These are phyloP conservation scores for Colletes gigas DNA, from an alignment of 1,140 invertebrate species.

Conservation along the genomic window DNA sequence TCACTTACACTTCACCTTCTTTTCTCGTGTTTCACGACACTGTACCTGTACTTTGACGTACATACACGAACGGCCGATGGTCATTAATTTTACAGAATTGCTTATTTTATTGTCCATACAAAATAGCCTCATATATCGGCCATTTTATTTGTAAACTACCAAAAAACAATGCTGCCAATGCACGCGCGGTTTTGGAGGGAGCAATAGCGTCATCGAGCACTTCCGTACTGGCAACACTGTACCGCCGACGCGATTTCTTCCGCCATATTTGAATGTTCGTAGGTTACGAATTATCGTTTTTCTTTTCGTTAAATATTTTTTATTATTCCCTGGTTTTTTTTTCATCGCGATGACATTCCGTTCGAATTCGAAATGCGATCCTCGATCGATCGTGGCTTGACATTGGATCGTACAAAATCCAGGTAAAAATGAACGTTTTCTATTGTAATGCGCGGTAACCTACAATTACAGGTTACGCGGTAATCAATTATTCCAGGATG, in stretches of 20 bases:
- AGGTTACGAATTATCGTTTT: slow-evolving; percentile 24
- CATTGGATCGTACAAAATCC: background rate
- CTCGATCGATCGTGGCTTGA: background rate
- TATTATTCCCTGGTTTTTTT: background rate
- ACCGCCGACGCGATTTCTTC: slow-evolving; percentile 56
- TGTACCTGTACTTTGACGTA: slow-evolving; percentile 51
- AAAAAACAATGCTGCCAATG: slow-evolving; percentile 79
- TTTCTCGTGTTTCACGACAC: slow-evolving; percentile 48
- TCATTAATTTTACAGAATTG: slow-evolving; percentile 76
- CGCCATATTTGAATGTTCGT: slow-evolving; percentile 66
- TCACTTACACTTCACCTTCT: slow-evolving; percentile 58
- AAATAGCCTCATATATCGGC: slow-evolving; percentile 80
- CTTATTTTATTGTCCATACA: slow-evolving; percentile 79
- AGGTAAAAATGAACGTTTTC: background rate
- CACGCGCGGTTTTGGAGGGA: slow-evolving; percentile 77
- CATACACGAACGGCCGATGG: slow-evolving; percentile 66
- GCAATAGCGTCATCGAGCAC: slow-evolving; percentile 69
- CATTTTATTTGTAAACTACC: slow-evolving; percentile 82
- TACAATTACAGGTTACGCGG: slow-evolving; percentile 20
- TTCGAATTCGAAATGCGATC: background rate
- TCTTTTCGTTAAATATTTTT: background rate
- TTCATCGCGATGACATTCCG: too few species aligned
- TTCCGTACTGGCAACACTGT: slow-evolving; percentile 73
- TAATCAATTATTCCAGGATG: slow-evolving; percentile 22
- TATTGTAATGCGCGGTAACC: slow-evolving; percentile 9